These are phyloP conservation scores for Ephialtes manifestator DNA, from an alignment of 2,888 invertebrate species.

Conservation along the genomic window DNA sequence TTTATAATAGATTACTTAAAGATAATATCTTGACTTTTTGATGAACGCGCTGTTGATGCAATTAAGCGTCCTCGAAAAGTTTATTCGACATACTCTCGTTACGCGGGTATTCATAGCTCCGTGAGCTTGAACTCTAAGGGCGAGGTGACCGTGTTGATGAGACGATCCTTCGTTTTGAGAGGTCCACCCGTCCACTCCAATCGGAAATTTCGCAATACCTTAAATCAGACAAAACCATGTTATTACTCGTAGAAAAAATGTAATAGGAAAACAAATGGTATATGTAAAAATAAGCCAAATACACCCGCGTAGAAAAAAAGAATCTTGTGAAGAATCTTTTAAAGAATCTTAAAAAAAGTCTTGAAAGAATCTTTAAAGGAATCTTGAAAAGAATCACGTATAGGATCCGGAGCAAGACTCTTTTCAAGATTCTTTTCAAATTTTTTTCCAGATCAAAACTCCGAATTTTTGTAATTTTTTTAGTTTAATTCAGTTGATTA, in stretches of 20 bases:
- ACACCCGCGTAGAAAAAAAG: no score
- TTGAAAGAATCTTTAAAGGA: no score
- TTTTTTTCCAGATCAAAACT: no score
- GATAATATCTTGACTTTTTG: background rate
- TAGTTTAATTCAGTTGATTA: no score
- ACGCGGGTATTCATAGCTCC: constrained; percentile 55
- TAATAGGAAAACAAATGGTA: constrained; percentile 3
- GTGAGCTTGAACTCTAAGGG: constrained; percentile 89
- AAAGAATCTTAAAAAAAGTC: no score
- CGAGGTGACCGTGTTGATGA: constrained; percentile 91
- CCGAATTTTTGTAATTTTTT: no score
- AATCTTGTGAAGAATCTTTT: no score
- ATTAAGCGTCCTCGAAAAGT: background rate
- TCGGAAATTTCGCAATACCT: constrained; percentile 91
- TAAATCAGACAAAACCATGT: constrained; percentile 79
- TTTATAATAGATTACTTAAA: background rate
- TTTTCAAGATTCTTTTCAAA: no score
- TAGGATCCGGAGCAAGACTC: no score
- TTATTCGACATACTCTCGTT: constrained; percentile 4
- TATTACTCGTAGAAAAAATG: background rate
- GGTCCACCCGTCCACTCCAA: constrained; percentile 90
- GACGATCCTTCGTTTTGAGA: constrained; percentile 90
- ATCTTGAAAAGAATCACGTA: no score
- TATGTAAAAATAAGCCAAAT: constrained; percentile 2
- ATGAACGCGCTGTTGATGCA: background rate